These are phyloP conservation scores for Anoplopoma fimbria DNA, from an alignment of 2,113 vertebrate species.

Conservation along the genomic window DNA sequence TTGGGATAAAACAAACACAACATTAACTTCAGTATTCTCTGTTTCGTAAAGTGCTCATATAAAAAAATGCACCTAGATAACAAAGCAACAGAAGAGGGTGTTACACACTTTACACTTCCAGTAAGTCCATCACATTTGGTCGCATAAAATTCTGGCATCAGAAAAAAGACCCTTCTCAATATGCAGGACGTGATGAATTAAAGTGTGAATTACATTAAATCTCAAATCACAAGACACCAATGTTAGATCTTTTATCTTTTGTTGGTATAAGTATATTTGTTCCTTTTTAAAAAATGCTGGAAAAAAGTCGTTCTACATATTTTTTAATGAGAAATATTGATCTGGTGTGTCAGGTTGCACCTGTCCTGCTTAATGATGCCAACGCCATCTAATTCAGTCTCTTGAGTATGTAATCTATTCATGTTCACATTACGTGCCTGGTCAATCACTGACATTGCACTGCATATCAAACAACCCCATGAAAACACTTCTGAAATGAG, in stretches of 20 bases:
- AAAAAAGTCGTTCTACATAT: background rate
- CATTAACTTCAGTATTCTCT: background rate
- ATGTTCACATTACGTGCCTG: constrained; percentile 14
- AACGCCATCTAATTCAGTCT: constrained; percentile 25
- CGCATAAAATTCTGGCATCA: background rate
- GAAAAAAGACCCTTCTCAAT: background rate
- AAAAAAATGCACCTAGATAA: background rate
- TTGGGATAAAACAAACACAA: background rate
- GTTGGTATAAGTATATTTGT: background rate
- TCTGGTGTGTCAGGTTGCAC: constrained; percentile 14
- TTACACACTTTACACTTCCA: background rate
- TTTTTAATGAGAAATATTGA: constrained; percentile 29
- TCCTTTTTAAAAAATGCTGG: background rate
- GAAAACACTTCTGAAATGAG: constrained; percentile 3
- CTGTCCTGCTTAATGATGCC: constrained; percentile 18
- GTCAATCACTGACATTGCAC: constrained; percentile 29
- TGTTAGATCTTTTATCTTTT: background rate
- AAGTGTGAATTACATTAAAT: background rate
- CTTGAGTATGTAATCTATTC: constrained; percentile 35
- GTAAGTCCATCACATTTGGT: background rate
- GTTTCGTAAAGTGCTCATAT: background rate
- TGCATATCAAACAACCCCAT: constrained; percentile 4
- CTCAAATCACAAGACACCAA: background rate
- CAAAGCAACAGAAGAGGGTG: background rate
- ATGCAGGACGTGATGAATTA: background rate